Evolutionary conservation across 2,113 vertebrate genomes (phyloP), one percentile per base, ranked within the genome.

Genomic region (Polypterus bichir): DNA sequence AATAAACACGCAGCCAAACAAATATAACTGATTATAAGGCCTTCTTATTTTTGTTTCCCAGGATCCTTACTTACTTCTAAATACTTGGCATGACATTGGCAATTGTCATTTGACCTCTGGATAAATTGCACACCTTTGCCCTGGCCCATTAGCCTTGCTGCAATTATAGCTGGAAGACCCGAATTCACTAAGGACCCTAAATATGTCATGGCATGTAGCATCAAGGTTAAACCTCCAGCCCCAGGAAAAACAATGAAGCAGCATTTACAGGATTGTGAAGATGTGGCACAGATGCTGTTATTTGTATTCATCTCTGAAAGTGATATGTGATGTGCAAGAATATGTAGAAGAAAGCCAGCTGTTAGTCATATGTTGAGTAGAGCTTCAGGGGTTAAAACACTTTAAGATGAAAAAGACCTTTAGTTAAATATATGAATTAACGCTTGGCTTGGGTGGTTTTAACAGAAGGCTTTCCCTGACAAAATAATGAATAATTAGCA

Each of bases 81-180:
- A 62, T 51, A 46, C 49, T 54, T 54, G 61, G 44, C 46, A 80
- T 79, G 68, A 55, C 46, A 64, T 74, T 69, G 65, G 47, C 72
- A 64, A 72, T 71, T 73, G 70, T 58, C 62, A 72, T 70, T 73
- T 83, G 69, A 79, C 77, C 71, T 55, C 48, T 62, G 74, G 66
- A 54, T 68, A 79, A 79, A 76, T 63, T 71, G 68, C 76, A 64
- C 61, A 62, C 60, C 65, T 54, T 63, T 63, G 67, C 60, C 68
- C 65, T 66, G 61, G 70, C 68, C 71, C 74, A 67, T 64, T 68
- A 44, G 64, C n/a, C 68, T 69, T 54, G 64, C 58, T 65, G 69
- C 71, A 83, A 79, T 78, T 80, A 74, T 70, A 71, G 69, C 65
- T 64, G 61, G 62, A 71, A 64, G 62, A 52, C 65, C 73, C 63